Conservation (phyloP, 2,113 vertebrate genomes). For the Oryzias celebensis region DNA sequence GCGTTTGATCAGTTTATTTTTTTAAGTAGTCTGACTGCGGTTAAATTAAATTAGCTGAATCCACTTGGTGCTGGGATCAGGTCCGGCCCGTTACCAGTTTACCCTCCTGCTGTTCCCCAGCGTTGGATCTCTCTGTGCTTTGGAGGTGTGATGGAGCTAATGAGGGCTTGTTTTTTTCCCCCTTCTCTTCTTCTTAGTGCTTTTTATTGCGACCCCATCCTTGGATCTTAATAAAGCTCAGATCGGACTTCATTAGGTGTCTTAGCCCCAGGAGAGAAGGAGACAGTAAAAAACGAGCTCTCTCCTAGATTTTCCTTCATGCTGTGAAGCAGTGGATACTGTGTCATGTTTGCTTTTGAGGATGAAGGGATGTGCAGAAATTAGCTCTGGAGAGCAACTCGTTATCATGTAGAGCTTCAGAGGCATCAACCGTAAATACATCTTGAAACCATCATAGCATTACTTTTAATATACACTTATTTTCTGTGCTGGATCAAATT, state of each 20-base stretch:
- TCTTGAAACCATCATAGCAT: background rate
- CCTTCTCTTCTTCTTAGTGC: background rate
- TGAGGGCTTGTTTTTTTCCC: constrained; percentile 14
- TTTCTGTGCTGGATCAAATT: too few species aligned
- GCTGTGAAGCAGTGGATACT: constrained; percentile 50
- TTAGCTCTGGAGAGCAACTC: constrained; percentile 22
- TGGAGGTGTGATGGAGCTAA: constrained; percentile 53
- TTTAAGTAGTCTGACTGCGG: constrained; percentile 13
- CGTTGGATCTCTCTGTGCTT: constrained; percentile 37
- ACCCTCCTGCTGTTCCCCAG: constrained; percentile 8
- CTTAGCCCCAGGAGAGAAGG: constrained; percentile 45
- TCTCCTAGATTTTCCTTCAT: constrained; percentile 33
- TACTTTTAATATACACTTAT: background rate
- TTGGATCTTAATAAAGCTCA: constrained; percentile 67
- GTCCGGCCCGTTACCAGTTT: background rate
- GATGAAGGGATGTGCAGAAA: constrained; percentile 37
- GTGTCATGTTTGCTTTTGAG: constrained; percentile 40
- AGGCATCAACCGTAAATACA: constrained; percentile 23
- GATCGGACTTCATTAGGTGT: constrained; percentile 68
- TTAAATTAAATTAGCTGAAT: constrained; percentile 22
- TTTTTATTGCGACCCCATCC: constrained; percentile 45
- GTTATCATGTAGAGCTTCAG: constrained; percentile 29
- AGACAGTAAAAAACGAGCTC: constrained; percentile 30
- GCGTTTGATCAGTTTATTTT: constrained; percentile 14
- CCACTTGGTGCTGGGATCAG: background rate